Percentiles rank a stretch among this genome's conserved stretches.
Conservation (phyloP, 2,113 vertebrate genomes). For the Larimichthys polyactis region DNA sequence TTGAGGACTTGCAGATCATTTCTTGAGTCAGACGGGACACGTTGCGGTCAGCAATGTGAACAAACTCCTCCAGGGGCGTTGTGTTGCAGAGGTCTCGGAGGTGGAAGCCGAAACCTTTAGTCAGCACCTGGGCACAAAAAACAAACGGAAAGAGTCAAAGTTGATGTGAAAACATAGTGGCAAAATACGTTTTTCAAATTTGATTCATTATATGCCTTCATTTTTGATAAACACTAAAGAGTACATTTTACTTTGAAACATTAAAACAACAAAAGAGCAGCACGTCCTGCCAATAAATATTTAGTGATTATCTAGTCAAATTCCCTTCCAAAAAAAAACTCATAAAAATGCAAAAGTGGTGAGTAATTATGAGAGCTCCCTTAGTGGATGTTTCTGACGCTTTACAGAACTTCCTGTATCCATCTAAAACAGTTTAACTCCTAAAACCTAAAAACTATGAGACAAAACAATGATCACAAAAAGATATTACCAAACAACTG, state of each 20-base stretch:
- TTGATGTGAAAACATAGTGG: background rate
- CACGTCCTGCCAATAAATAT: background rate
- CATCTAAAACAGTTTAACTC: background rate
- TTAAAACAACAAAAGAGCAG: background rate
- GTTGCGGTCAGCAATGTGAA: slow-evolving; percentile 82
- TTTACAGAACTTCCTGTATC: background rate
- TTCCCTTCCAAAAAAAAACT: background rate
- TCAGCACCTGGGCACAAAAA: slow-evolving; percentile 83
- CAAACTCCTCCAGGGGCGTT: slow-evolving; percentile 84
- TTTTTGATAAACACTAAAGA: background rate
- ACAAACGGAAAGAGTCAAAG: background rate
- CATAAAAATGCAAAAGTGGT: background rate
- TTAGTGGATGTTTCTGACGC: background rate
- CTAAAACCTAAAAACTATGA: background rate
- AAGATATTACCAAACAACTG: background rate
- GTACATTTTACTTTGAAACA: slow-evolving; percentile 3
- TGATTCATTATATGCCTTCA: background rate
- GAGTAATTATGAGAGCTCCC: background rate
- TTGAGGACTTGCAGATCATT: slow-evolving; percentile 87
- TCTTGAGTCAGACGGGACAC: slow-evolving; percentile 79
- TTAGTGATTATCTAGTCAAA: background rate
- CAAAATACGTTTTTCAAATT: background rate
- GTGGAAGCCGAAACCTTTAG: slow-evolving; percentile 89
- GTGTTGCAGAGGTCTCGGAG: slow-evolving; percentile 89
- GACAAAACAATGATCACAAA: background rate